Evolutionary conservation across 2,888 invertebrate genomes (phyloP).

Genomic region (Epistrophella euchroma): DNA sequence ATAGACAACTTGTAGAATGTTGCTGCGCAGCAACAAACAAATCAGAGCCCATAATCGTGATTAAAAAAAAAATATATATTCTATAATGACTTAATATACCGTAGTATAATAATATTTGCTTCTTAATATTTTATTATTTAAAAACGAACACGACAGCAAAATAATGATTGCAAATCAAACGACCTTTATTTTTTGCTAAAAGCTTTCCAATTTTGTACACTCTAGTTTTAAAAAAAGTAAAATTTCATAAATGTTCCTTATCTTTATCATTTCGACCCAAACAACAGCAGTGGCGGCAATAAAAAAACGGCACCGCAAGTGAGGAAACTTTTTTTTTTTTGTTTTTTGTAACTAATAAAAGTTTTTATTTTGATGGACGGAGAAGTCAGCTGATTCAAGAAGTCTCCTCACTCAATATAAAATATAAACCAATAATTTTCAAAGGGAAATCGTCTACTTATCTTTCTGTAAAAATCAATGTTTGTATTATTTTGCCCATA

Average conservation of each 20-base stretch:
- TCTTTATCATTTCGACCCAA: background rate
- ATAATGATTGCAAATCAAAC: constrained; percentile 24
- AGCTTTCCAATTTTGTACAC: background rate
- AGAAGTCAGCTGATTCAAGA: background rate
- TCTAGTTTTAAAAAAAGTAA: too few species aligned
- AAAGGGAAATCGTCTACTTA: background rate
- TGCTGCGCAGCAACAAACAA: constrained; percentile 41
- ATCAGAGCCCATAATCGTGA: constrained; percentile 41
- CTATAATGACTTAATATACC: constrained; percentile 29
- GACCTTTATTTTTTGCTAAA: background rate
- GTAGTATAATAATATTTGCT: background rate
- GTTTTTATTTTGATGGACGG: background rate
- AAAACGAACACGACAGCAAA: constrained; percentile 40
- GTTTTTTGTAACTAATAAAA: background rate
- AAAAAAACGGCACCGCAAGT: background rate
- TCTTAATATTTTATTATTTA: constrained; percentile 40
- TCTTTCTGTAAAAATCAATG: constrained; percentile 41
- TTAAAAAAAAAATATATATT: constrained; percentile 35
- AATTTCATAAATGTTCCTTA: background rate
- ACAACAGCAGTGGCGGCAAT: background rate
- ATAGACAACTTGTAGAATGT: constrained; percentile 48
- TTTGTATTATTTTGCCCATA: constrained; percentile 28
- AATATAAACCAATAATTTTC: background rate
- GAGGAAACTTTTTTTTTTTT: background rate
- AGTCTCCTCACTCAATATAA: background rate